phyloP scores from a whole-genome alignment of 2,888 invertebrate genomes.

The Phaedon cochleariae region DNA sequence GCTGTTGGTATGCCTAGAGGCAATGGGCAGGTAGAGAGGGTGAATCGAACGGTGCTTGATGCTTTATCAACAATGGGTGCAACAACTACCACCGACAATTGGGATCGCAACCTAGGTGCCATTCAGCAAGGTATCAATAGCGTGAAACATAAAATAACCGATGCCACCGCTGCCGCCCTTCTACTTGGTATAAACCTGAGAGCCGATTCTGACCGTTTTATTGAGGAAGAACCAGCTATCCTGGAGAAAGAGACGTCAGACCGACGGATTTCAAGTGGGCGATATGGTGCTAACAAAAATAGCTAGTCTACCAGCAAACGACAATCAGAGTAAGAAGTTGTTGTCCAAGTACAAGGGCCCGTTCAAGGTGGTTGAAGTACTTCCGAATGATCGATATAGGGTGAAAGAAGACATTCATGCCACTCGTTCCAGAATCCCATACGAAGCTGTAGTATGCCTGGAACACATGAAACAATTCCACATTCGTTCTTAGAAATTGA shows the following conservation, averaged over 20 bases:
- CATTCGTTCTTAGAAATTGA: too few species aligned
- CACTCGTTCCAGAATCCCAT: neutral
- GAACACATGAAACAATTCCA: neutral
- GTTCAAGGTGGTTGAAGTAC: conserved; percentile 22
- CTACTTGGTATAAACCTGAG: conserved; percentile 21
- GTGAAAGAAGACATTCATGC: conserved; percentile 8
- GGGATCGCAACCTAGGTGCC: conserved; percentile 41
- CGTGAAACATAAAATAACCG: conserved; percentile 33
- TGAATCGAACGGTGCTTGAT: conserved; percentile 37
- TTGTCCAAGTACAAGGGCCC: conserved; percentile 22
- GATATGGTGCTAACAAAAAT: conserved; percentile 30
- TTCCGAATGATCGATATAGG: conserved; percentile 29
- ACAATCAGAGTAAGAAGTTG: conserved; percentile 27
- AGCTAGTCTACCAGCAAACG: conserved; percentile 23
- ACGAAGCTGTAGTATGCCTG: neutral
- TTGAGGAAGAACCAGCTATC: conserved; percentile 13
- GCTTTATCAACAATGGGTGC: conserved; percentile 35
- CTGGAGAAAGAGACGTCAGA: neutral
- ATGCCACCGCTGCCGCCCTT: conserved; percentile 23
- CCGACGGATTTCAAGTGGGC: conserved; percentile 4
- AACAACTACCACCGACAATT: conserved; percentile 22
- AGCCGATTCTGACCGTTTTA: conserved; percentile 23
- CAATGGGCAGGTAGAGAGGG: conserved; percentile 53
- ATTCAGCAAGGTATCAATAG: conserved; percentile 40
- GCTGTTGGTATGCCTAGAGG: conserved; percentile 43